A percentile compares a stretch with the other conserved stretches of the same genome.
Evolutionary conservation across 2,888 invertebrate species (phyloP).

Genomic region (Hipparchia semele): DNA sequence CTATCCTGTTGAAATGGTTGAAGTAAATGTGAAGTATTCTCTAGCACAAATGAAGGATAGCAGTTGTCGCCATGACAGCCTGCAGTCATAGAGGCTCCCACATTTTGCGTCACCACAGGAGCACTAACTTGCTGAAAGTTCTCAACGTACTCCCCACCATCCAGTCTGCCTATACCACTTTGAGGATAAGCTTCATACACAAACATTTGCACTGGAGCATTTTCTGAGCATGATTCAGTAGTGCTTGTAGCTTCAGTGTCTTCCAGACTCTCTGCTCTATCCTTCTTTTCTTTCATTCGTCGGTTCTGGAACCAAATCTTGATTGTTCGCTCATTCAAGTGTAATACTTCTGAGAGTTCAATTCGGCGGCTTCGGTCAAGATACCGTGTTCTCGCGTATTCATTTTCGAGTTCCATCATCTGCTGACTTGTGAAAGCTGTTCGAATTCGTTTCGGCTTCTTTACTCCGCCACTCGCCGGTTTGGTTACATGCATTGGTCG

Average conservation of each 20-base stretch:
- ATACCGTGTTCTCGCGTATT: conserved; percentile 87
- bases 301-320: conserved; percentile 94
- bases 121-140: conserved; percentile 47
- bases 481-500: conserved; percentile 44
- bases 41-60: conserved; percentile 45
- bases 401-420: conserved; percentile 88
- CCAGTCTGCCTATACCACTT: conserved; percentile 42
- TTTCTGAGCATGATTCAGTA: conserved; percentile 53
- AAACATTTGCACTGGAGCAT: conserved; percentile 41
- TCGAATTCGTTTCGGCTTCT: conserved; percentile 85
- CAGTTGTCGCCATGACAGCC: conserved; percentile 39
- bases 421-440: conserved; percentile 92
- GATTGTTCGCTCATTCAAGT: conserved; percentile 74
- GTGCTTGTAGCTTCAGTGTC: conserved; percentile 58
- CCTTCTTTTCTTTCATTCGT: conserved; percentile 89
- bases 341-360: conserved; percentile 72
- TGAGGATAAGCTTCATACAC: conserved; percentile 50
- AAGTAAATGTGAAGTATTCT: conserved; percentile 34
- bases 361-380: conserved; percentile 88
- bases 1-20: conserved; percentile 40
- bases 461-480: conserved; percentile 45
- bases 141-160: conserved; percentile 49
- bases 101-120: conserved; percentile 37
- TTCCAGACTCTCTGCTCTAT: conserved; percentile 62
- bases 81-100: conserved; percentile 39